Evolutionary conservation across 1,140 invertebrate genomes (phyloP).

Genomic region (Adoxophyes honmai): DNA sequence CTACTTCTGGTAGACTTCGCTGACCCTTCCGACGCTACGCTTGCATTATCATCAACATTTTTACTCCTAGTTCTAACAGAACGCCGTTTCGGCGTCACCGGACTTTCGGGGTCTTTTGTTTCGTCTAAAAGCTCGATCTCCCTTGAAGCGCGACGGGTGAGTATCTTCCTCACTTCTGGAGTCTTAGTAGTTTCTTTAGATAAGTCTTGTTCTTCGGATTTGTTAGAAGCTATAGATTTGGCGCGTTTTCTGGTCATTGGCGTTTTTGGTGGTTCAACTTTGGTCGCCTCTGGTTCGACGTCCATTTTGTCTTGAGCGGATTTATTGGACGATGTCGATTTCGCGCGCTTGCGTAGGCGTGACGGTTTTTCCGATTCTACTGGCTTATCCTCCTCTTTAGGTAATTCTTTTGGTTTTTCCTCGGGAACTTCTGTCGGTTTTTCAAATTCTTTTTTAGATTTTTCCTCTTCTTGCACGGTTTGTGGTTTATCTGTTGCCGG

Average conservation of each 20-base stretch:
- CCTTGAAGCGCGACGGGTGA: constrained; percentile 52
- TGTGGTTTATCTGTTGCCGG: not conserved
- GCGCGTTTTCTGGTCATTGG: constrained; percentile 37
- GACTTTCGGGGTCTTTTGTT: constrained; percentile 29
- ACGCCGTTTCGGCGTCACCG: constrained; percentile 42
- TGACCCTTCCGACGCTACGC: constrained; percentile 48
- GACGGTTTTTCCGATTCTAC: not conserved
- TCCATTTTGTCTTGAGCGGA: constrained; percentile 9
- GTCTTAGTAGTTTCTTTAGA: constrained; percentile 43
- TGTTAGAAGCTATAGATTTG: constrained; percentile 41
- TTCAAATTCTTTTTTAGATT: not conserved
- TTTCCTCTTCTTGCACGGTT: not conserved
- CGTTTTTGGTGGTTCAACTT: constrained; percentile 33
- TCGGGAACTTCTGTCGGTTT: not conserved
- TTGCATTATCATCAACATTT: constrained; percentile 53
- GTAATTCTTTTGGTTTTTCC: not conserved
- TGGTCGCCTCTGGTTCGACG: constrained; percentile 13
- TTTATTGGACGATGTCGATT: not conserved
- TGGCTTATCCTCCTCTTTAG: not conserved
- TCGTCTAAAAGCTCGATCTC: constrained; percentile 50
- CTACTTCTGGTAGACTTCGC: constrained; percentile 42
- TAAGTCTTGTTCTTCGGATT: constrained; percentile 31
- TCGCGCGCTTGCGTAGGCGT: not conserved
- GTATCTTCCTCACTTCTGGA: constrained; percentile 48
- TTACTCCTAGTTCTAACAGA: constrained; percentile 44